Evolutionary conservation across 2,888 invertebrate species (phyloP), one percentile per base, ranked within the genome.

Genomic region (Troilus luridus): DNA sequence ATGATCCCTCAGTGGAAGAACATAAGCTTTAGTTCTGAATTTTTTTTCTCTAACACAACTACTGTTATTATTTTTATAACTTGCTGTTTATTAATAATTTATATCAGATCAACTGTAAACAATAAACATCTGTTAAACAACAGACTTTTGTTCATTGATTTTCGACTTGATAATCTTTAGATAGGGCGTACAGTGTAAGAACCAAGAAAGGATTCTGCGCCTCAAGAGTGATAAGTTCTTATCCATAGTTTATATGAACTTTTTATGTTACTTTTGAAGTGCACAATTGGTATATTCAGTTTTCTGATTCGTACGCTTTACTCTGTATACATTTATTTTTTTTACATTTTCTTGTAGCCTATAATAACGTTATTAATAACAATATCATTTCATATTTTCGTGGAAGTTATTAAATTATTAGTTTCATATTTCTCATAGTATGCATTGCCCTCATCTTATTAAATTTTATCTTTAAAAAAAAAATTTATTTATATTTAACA

Each of bases 51-150:
- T 17, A 17, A 60, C 14, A 60, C 60, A 6, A 12, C 60, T 60
- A 60, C 17, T 60, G 14, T 60, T 12, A 19, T 62, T 21, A 10
- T 64, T 24, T 12, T n/a, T n/a, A n/a, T 24, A 67, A 12, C 24
- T 24, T 67, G 10, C 24, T 72, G 0, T 72, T 6, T 72, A 19
- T 77, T 77, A 17, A 41, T 77, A 1, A 9, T 27, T 27, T 41
- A 41, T 24, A 41, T 77, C 1, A 41, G 17, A 77, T 41, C 24
- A 72, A 5, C 0, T 72, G 72, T 12, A 1, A 7, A 77, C 17
- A 77, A 12, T 41, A 77, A 77, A 77, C 72, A 77, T 77, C 72
- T 77, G 72, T 77, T 17, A 41, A 72, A 77, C 41, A 14, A 77
- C 12, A 27, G 72, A 77, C 72, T 77, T 77, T 77, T 27, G 27